Conservation (phyloP, 35 echinoderm and acorn worm species). For the Lytechinus variegatus region DNA sequence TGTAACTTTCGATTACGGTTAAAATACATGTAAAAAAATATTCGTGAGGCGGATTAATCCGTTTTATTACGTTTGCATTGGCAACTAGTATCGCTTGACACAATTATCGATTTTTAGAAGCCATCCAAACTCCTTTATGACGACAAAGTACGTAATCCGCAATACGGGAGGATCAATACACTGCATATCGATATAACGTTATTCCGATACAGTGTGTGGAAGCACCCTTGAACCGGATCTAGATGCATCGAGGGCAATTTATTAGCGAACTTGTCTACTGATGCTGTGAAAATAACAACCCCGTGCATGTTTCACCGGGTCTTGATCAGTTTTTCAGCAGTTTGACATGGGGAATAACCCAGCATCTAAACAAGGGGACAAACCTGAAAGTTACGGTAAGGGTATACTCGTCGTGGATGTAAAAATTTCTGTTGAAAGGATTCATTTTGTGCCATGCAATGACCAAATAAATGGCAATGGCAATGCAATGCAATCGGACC, state of each 20-base stretch:
- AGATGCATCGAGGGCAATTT: conserved; percentile 20
- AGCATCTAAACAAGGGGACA: conserved; percentile 55
- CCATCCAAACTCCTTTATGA: not conserved
- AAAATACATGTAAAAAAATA: too few relatives aligned
- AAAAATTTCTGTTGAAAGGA: not conserved
- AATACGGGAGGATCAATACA: not conserved
- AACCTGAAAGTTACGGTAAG: conserved; percentile 54
- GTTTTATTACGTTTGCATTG: not conserved
- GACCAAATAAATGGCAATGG: too few relatives aligned
- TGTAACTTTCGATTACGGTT: too few relatives aligned
- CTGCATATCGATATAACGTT: not conserved
- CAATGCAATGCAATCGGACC: too few relatives aligned
- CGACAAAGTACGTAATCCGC: not conserved
- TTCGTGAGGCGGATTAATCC: not conserved
- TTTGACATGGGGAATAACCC: conserved; percentile 49
- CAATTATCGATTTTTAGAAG: conserved; percentile 8
- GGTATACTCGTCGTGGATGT: not conserved
- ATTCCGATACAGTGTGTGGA: not conserved
- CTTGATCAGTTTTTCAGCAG: not conserved
- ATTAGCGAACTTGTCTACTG: not conserved
- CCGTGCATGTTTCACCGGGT: conserved; percentile 36
- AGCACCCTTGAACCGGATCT: conserved; percentile 32
- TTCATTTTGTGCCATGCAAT: not conserved
- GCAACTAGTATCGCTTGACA: not conserved
- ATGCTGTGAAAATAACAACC: conserved; percentile 11